Conservation (phyloP, 2,113 vertebrate genomes). For the Malurus alboscapulatus region DNA sequence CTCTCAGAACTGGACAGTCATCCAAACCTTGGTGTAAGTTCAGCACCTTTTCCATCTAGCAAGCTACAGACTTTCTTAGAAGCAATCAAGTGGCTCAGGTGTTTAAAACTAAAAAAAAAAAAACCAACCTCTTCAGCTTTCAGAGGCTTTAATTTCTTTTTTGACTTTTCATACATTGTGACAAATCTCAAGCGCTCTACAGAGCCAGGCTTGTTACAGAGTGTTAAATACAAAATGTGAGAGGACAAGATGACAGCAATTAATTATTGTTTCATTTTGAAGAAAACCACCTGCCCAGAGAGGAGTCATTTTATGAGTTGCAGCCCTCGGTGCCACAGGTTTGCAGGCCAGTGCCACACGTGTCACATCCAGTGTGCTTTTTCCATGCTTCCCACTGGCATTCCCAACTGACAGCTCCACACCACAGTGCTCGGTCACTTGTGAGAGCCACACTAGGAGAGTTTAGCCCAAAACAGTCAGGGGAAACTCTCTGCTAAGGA, state of each 20-base stretch:
- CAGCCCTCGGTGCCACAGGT: neutral
- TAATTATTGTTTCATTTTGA: neutral
- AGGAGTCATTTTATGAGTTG: neutral
- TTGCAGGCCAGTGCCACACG: neutral
- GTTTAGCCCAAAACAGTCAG: neutral
- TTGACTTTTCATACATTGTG: neutral
- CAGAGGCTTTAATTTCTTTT: neutral
- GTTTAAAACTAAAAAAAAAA: neutral
- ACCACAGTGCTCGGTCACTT: neutral
- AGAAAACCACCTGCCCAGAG: rapidly evolving
- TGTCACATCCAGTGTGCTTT: rapidly evolving
- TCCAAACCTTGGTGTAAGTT: neutral
- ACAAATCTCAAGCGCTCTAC: neutral
- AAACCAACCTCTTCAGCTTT: neutral
- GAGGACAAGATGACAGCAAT: neutral
- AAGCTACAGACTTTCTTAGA: neutral
- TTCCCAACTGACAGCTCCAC: neutral
- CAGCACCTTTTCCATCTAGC: neutral
- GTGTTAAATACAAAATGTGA: neutral
- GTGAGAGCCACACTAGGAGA: rapidly evolving
- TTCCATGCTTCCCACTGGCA: neutral
- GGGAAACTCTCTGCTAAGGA: neutral
- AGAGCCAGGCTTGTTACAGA: neutral
- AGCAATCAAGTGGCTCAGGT: neutral
- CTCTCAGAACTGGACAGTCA: neutral